phyloP scores from a whole-genome alignment of 2,113 vertebrate species.

The Bucco capensis region DNA sequence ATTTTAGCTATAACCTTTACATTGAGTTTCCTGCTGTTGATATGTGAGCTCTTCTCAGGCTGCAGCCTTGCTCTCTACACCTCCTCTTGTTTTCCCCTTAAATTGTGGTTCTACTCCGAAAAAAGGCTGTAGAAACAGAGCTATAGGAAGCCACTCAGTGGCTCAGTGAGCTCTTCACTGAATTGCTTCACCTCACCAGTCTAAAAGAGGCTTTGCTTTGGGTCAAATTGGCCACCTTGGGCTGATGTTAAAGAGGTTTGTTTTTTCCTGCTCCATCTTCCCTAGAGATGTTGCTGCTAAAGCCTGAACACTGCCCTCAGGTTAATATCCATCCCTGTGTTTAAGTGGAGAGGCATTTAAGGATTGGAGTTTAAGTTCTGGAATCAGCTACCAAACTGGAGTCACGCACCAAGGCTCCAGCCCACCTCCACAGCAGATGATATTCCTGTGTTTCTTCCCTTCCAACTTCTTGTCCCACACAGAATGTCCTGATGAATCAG shows the following conservation, averaged over 20 bases:
- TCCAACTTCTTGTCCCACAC: not conserved
- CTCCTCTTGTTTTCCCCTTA: slow-evolving; percentile 32
- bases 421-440: not conserved
- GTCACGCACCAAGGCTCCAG: not conserved
- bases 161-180: not conserved
- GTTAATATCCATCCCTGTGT: not conserved
- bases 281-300: not conserved
- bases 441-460: not conserved
- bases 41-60: not conserved
- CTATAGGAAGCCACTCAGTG: not conserved
- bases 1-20: slow-evolving; percentile 60
- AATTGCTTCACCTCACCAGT: not conserved
- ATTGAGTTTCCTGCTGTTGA: slow-evolving; percentile 45
- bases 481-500: not conserved
- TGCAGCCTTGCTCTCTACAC: not conserved
- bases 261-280: not conserved
- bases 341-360: not conserved
- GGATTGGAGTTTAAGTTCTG: not conserved
- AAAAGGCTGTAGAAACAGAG: slow-evolving; percentile 15
- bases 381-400: not conserved
- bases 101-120: slow-evolving; percentile 45
- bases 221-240: not conserved
- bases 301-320: not conserved
- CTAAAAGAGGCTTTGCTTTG: not conserved
- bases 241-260: rapidly evolving